Conservation (phyloP, 2,888 invertebrate species). For the Archaeoteleia sp. region DNA sequence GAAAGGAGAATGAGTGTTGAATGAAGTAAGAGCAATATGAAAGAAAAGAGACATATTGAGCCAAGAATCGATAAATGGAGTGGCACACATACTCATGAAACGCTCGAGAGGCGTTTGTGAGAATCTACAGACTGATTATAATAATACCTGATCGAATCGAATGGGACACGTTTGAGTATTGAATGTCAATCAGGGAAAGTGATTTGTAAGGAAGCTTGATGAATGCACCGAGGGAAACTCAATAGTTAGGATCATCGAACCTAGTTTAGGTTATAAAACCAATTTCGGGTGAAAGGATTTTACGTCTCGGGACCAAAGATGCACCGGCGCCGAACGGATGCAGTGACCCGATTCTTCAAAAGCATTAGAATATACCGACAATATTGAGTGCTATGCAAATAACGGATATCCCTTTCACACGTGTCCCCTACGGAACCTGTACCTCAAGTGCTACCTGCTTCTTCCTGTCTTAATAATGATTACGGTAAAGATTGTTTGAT, state of each 20-base stretch:
- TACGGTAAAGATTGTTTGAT: conserved; percentile 6
- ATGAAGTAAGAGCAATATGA: conserved; percentile 7
- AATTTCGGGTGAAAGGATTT: conserved; percentile 67
- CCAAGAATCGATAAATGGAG: conserved; percentile 40
- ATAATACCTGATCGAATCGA: conserved; percentile 64
- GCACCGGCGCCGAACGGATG: conserved; percentile 65
- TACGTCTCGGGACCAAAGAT: conserved; percentile 49
- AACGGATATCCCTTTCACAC: conserved; percentile 47
- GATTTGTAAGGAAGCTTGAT: conserved; percentile 67
- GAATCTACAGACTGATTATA: conserved; percentile 56
- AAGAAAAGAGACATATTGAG: conserved; percentile 26
- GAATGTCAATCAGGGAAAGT: conserved; percentile 74
- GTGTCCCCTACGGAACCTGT: conserved; percentile 22
- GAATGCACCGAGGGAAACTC: conserved; percentile 44
- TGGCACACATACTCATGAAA: conserved; percentile 37
- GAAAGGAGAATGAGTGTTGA: conserved; percentile 17
- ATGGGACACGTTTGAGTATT: conserved; percentile 64
- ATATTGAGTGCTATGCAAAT: conserved; percentile 46
- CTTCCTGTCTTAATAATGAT: conserved; percentile 28
- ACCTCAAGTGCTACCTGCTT: conserved; percentile 31
- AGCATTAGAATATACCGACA: conserved; percentile 28
- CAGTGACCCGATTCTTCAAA: conserved; percentile 57
- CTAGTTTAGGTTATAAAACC: conserved; percentile 68
- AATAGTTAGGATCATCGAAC: conserved; percentile 49
- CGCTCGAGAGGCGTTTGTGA: conserved; percentile 57